Evolutionary conservation across 2,888 invertebrate genomes (phyloP), one percentile per base, ranked within the genome.

Genomic region (Ophonus ardosiacus): DNA sequence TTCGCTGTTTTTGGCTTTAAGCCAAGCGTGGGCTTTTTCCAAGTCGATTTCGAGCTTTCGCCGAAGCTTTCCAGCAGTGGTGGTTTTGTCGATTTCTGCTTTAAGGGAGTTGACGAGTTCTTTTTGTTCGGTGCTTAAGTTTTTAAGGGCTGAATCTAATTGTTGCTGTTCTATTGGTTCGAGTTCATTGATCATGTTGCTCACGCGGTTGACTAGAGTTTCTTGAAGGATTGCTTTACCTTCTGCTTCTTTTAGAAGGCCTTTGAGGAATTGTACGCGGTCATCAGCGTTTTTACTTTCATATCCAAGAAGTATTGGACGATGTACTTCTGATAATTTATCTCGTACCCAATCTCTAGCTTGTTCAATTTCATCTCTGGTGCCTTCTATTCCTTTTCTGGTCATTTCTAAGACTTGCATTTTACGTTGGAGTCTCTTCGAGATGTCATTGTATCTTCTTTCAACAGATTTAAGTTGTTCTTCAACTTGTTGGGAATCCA

Each of bases 401-500:
- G 97, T 96, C 87, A 96, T 96, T 88, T 97, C 97, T 76, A 98
- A 91, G 87, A 97, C 94, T 91, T 97, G 96, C 0, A 95, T 92
- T 90, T 97, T 98, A 81, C 98, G 94, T 90, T 96, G 96, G 78
- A 97, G 93, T 81, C 97, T 94, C 90, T 97, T 98, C 0, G 95
- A 94, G 0, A 97, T 94, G 89, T 98, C 98, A 86, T 95, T 96
- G 89, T 97, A 96, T 86, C 97, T 94, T 86, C 97, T 93, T 89
- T 98, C 97, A 0, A 97, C 93, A 0, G 96, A 95, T 90, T 97
- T 97, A 90, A 97, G 93, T 93, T 97, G 97, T 90, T 98, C 98
- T 90, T 97, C 97, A 0, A 98, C 95, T 92, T 98, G 97, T 89
- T 98, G 97, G 0, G 96, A 96, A 89, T 98, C 98, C 87, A 97